Evolutionary conservation across 2,888 invertebrate species (phyloP).

Genomic region (Drosophila kambysellisi): DNA sequence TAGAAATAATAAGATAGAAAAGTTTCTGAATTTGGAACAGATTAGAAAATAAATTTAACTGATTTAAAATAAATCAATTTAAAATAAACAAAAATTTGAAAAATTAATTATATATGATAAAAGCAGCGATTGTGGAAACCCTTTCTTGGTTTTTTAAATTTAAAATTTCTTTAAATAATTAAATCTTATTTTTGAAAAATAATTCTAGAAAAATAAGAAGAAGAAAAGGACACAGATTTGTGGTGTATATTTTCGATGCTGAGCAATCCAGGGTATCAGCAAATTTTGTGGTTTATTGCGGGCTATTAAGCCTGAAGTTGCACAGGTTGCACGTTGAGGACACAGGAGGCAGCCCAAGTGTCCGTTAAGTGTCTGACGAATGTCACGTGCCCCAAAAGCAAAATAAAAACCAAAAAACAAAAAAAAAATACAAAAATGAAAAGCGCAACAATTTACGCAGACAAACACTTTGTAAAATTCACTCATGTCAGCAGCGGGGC

Average conservation of each 20-base stretch:
- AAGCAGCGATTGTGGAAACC: too few relatives aligned
- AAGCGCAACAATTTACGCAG: constrained; percentile 66
- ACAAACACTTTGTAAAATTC: constrained; percentile 72
- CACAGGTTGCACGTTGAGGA: constrained; percentile 15
- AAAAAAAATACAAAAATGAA: constrained; percentile 4
- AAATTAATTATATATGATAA: too few relatives aligned
- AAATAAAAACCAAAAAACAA: background rate
- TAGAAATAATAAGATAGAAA: too few relatives aligned
- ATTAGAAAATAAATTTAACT: too few relatives aligned
- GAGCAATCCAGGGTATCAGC: background rate
- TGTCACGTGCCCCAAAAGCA: constrained; percentile 56
- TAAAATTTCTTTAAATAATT: background rate
- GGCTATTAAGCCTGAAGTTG: constrained; percentile 1
- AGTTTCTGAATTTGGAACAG: too few relatives aligned
- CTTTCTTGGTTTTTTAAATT: background rate
- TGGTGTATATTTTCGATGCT: background rate
- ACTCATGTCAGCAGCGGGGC: constrained; percentile 60
- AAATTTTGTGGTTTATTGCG: background rate
- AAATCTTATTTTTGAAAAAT: background rate
- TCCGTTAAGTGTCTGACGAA: constrained; percentile 69
- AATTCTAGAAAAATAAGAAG: background rate
- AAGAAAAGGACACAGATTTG: background rate
- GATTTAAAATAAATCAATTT: background rate
- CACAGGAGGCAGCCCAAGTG: constrained; percentile 47
- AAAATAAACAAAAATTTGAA: background rate